Conservation (phyloP, 1,140 invertebrate genomes). For the Microplitis demolitor region DNA sequence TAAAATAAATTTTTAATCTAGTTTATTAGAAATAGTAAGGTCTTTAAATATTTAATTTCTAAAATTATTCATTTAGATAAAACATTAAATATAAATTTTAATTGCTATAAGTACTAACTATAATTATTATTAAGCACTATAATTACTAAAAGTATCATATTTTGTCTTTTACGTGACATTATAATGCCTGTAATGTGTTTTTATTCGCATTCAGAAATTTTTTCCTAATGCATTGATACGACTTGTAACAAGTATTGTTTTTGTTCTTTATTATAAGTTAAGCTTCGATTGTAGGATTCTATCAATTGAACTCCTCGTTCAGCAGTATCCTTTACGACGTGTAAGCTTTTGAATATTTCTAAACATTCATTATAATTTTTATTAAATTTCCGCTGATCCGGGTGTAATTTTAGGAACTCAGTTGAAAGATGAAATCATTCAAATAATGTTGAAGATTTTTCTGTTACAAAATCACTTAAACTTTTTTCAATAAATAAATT, state of each 20-base stretch:
- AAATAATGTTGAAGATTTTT: neutral
- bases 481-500: neutral
- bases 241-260: slow-evolving; percentile 20
- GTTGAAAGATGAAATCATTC: neutral
- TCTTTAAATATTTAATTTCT: no score
- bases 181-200: no score
- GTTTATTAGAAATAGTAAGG: no score
- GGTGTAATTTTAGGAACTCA: slow-evolving; percentile 1
- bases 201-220: slow-evolving; percentile 11
- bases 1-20: no score
- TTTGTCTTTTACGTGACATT: neutral
- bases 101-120: no score
- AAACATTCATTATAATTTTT: slow-evolving; percentile 1
- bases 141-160: neutral
- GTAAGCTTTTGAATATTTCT: slow-evolving; percentile 3
- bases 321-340: neutral
- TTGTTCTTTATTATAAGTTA: slow-evolving; percentile 14
- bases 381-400: slow-evolving; percentile 6
- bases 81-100: no score
- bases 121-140: no score
- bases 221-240: neutral
- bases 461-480: slow-evolving; percentile 18
- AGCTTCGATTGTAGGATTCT: slow-evolving; percentile 3
- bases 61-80: no score
- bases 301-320: neutral